Base-by-base conservation (phyloP, 2,888 invertebrate genomes). In the Mesoligia furuncula region DNA sequence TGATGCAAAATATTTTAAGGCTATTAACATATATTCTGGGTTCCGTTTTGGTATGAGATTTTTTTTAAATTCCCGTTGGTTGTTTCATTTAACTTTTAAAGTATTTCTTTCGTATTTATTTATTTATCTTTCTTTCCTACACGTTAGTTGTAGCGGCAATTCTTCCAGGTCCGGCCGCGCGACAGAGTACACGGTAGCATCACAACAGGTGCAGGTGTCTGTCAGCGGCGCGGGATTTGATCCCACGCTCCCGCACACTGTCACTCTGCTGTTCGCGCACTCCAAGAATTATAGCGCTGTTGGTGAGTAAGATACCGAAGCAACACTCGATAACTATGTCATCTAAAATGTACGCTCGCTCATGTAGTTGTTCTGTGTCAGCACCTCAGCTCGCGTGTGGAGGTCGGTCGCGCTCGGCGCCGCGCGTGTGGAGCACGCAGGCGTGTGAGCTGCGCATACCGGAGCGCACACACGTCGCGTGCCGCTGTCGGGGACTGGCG, bases 181-280 rank as follows among this genome's bases (percentile, higher is more conserved):
- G 91, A 94, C 97, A 89, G 97, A 98, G 91, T 98, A 97, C 93
- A 97, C 97, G 88, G 95, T 98, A 72, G 97, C 97, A 75, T 98
- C 98, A 0, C 97, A 97, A 81, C 96, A 96, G 84, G 90, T 94
- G 54, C 96, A 96, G 85, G 90, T 95, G 78, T 92, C 92, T 2
- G 92, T 93, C 7, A 91, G 89, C 57, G 94, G 94, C 48, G 86
- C 88, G 13, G 92, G 91, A n/a, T 94, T 91, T 70, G 97, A 94
- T 89, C 91, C 87, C 90, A 93, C 90, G 88, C 95, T 94, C 88
- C 95, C 90, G 54, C 94, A 94, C 73, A 92, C 92, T 1, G 94
- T 95, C 68, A 95, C 95, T 3, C 83, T 96, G 48, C 88, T 95
- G 15, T 95, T 95, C 79, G 91, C 93, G 4, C 95, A 96, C 81